Conservation (phyloP, 1,140 invertebrate species). For the Drosophila baimaii region DNA sequence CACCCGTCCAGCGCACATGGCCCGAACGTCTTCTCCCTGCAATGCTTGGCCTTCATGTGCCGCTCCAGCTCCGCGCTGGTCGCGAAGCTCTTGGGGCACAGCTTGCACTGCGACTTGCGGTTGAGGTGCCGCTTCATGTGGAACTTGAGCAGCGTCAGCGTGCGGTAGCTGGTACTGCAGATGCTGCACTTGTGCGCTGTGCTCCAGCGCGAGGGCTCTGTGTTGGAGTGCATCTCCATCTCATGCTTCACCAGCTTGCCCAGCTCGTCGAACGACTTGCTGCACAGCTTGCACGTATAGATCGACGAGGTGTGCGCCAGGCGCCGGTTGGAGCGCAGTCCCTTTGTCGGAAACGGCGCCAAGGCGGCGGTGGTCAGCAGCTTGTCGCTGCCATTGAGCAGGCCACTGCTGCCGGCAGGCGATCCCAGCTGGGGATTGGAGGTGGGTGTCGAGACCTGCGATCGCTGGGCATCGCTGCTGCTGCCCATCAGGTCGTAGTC, state of each 20-base stretch:
- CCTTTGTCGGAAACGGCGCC: constrained; percentile 41
- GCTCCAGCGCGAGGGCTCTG: constrained; percentile 15
- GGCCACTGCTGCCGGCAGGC: background rate
- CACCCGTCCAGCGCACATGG: constrained; percentile 57
- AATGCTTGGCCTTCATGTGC: constrained; percentile 46
- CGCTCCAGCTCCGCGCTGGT: constrained; percentile 46
- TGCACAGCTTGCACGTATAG: constrained; percentile 65
- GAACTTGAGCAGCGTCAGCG: constrained; percentile 61
- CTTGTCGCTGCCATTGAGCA: constrained; percentile 66
- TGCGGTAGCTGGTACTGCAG: constrained; percentile 59
- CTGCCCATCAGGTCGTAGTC: constrained; percentile 62
- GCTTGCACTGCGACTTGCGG: constrained; percentile 45
- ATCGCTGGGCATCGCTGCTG: constrained; percentile 25
- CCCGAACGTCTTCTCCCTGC: constrained; percentile 31
- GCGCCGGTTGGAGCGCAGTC: constrained; percentile 22
- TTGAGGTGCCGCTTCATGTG: constrained; percentile 69
- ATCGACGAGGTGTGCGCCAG: constrained; percentile 29
- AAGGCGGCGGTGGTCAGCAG: constrained; percentile 42
- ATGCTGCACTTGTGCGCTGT: constrained; percentile 58
- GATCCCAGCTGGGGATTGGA: constrained; percentile 7
- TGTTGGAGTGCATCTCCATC: constrained; percentile 48
- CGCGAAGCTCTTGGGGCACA: constrained; percentile 53
- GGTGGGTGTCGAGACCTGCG: constrained; percentile 11
- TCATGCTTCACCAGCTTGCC: constrained; percentile 63
- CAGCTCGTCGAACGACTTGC: constrained; percentile 64